Evolutionary conservation across 2,888 invertebrate species (phyloP).

Genomic region (Tenthredo mesomela): DNA sequence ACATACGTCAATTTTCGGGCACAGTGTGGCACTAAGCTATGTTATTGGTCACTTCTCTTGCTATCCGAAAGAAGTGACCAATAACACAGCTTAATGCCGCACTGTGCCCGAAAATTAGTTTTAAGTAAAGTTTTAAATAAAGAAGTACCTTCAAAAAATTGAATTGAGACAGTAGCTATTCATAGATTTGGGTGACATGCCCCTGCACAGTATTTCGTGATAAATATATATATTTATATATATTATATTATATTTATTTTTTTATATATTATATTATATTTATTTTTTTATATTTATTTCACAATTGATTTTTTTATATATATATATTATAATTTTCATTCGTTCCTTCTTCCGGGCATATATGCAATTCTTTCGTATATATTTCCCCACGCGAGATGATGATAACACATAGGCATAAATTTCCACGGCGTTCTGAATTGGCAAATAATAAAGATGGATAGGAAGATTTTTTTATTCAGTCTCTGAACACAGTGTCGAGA

Average conservation of each 20-base stretch:
- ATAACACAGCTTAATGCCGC: too few relatives aligned
- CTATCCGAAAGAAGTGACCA: too few relatives aligned
- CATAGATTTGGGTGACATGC: neutral
- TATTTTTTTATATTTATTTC: too few relatives aligned
- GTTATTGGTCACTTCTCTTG: too few relatives aligned
- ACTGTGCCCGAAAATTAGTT: too few relatives aligned
- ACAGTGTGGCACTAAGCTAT: too few relatives aligned
- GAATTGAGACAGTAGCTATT: constrained; percentile 11
- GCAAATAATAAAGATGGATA: neutral
- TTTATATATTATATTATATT: too few relatives aligned
- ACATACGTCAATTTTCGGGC: too few relatives aligned
- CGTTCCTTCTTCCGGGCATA: neutral
- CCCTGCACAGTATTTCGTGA: neutral
- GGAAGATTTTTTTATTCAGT: neutral
- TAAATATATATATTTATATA: constrained; percentile 11
- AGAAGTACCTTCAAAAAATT: neutral
- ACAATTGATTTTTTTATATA: too few relatives aligned
- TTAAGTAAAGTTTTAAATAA: neutral
- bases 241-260: too few relatives aligned
- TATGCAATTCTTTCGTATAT: neutral
- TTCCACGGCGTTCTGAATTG: neutral
- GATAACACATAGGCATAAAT: neutral
- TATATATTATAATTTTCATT: constrained; percentile 26
- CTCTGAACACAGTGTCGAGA: constrained; percentile 19
- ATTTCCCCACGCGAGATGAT: neutral